phyloP scores from a whole-genome alignment of 2,113 vertebrate genomes.

The Microtus oregoni region DNA sequence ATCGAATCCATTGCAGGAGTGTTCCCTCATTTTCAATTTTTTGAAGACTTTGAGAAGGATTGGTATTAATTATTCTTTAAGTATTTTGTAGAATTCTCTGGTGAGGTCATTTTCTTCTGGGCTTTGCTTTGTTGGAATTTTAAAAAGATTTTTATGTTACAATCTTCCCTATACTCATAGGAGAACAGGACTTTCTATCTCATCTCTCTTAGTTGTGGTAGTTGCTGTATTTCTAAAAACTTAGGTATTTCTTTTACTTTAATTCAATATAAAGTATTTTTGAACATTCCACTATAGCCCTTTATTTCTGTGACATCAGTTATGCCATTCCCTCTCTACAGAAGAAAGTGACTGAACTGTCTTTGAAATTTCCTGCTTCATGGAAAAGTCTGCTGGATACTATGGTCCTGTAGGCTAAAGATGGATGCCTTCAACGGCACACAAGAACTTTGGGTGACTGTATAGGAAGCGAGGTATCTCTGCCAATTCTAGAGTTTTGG shows the following conservation, averaged over 20 bases:
- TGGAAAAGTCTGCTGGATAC: too few relatives aligned
- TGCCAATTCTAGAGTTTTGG: too few relatives aligned
- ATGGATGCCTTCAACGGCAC: too few relatives aligned
- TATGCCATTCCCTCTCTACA: not conserved
- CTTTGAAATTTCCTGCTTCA: too few relatives aligned
- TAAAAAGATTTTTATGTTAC: not conserved
- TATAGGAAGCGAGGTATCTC: too few relatives aligned
- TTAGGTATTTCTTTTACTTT: not conserved
- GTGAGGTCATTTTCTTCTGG: not conserved
- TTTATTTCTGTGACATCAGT: not conserved
- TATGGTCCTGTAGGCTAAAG: too few relatives aligned
- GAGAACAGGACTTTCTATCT: not conserved
- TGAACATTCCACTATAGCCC: not conserved
- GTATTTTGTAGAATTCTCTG: not conserved
- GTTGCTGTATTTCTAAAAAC: slow-evolving; percentile 25
- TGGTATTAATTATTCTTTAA: not conserved
- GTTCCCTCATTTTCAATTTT: not conserved
- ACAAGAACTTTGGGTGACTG: too few relatives aligned
- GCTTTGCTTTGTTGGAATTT: not conserved
- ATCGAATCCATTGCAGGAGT: not conserved
- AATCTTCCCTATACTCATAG: not conserved
- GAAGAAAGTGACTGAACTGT: too few relatives aligned
- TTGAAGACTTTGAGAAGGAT: not conserved
- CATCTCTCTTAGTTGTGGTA: not conserved
- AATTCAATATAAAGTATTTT: not conserved